These are phyloP conservation scores for Epinephelus coioides DNA, from an alignment of 2,797 vertebrate species.

Conservation along the genomic window DNA sequence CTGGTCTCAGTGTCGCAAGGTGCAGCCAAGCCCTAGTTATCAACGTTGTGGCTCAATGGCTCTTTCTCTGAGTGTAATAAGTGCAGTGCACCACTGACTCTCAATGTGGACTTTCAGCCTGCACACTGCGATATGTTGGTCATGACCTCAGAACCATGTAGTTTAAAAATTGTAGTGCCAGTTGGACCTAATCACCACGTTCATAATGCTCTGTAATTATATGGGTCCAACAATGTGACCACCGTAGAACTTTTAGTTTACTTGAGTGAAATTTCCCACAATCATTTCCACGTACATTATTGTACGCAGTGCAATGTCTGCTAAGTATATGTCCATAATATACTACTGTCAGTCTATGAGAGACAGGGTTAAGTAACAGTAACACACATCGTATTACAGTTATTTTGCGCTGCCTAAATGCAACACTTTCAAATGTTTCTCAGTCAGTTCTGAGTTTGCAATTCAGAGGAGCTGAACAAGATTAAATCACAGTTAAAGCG, in stretches of 20 bases:
- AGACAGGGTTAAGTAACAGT: background rate
- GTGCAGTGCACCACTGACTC: slow-evolving; percentile 43
- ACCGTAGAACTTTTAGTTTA: no score
- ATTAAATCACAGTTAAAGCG: slow-evolving; percentile 59
- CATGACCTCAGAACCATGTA: slow-evolving; percentile 36
- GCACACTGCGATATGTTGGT: slow-evolving; percentile 6
- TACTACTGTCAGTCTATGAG: background rate
- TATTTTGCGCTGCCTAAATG: slow-evolving; percentile 6
- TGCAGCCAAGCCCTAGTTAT: slow-evolving; percentile 62
- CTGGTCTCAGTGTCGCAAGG: slow-evolving; percentile 57
- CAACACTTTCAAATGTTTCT: slow-evolving; percentile 27
- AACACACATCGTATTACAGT: background rate
- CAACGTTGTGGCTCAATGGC: slow-evolving; percentile 57
- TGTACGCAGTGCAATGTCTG: no score
- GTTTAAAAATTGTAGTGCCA: slow-evolving; percentile 26
- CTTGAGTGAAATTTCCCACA: no score
- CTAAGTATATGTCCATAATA: background rate
- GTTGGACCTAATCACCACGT: slow-evolving; percentile 3
- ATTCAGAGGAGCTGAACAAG: slow-evolving; percentile 31
- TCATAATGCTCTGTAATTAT: no score
- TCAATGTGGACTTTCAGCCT: slow-evolving; percentile 42
- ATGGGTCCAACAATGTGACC: no score
- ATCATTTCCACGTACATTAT: no score
- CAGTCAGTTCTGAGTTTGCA: slow-evolving; percentile 35
- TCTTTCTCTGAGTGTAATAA: slow-evolving; percentile 60